Evolutionary conservation across 2,888 invertebrate genomes (phyloP), one percentile per base, ranked within the genome.

Genomic region (Eledone cirrhosa): DNA sequence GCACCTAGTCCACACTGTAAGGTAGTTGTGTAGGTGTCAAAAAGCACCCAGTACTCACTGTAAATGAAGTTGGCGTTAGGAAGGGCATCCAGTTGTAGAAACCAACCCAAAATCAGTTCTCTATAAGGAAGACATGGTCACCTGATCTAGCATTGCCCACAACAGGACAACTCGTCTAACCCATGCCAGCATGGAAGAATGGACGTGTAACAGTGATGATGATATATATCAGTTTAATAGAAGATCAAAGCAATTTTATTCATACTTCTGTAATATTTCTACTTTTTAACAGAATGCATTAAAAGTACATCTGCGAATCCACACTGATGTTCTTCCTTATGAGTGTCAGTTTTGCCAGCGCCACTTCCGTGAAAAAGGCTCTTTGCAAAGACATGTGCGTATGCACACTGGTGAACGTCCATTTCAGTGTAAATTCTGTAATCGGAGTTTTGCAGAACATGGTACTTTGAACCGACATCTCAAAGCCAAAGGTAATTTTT

Each of bases 331-430:
- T 22, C 79, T 87, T 77, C 89, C 89, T 2, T 90, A 87, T 78
- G 85, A 85, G 69, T 90, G 90, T 79, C 82, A 82, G 24, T 83
- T 81, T 29, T 90, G 90, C 81, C 85, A 84, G 47, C 83, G 87
- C 48, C 84, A 84, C 27, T 90, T 90, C 82, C 83, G 90, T 33
- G 90, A 90, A 81, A 88, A 89, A 78, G 88, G 88, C 22, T 88
- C 89, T 5, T 81, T 90, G 24, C 85, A 87, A 31, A 83, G 90
- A n/a, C 90, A 90, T 80, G 81, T 84, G 29, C 81, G 90, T 33
- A 86, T 87, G 65, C 90, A 90, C 81, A 90, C 90, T 4, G 89
- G 89, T 13, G 89, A 89, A 78, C 84, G 86, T 41, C 90, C 90
- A 4, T 90, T 83, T 80, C 79, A 80, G 41, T 90, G 90, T 83